Evolutionary conservation across 1,140 invertebrate genomes (phyloP), one percentile per base, ranked within the genome.

Genomic region (Triops cancriformis): DNA sequence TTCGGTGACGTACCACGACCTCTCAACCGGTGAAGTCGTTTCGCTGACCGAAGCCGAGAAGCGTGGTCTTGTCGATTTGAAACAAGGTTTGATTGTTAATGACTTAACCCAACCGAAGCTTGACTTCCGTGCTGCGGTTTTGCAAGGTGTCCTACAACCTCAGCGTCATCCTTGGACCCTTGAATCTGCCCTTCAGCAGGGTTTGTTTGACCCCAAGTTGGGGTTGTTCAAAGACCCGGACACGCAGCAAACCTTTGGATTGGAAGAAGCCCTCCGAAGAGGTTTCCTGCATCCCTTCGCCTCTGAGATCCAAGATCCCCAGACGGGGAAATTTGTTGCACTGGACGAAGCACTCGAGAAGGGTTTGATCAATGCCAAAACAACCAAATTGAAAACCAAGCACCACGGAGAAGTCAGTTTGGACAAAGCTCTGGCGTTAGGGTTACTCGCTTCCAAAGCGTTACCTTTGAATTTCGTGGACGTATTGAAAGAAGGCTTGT

Each of bases 201-300:
- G 89, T 74, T 85, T 92, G 42, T 94, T 94, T 82, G 89, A 93
- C 82, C 85, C 89, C 0, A 87, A 89, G 80, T 87, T 88, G 26
- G 92, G 92, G 23, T 90, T 88, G 82, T 90, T 95, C 51, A 88
- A 86, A 80, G 93, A 95, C 84, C 87, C 87, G 0, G 85, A 91
- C 37, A 91, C 89, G 5, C 89, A 90, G 80, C 89, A 92, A 83
- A 84, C 87, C 73, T 87, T 94, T 7, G 87, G 89, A 80, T 84
- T 96, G 23, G 86, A 90, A 80, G 92, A 94, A 82, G 91, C 92
- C 14, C 89, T 96, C 64, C 88, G 90, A 81, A 88, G 91, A 82
- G 90, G 91, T 79, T 89, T 97, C 75, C 88, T 96, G 37, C 92
- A 96, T 85, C 88, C 91, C 2, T 91, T 91, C 79, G 92, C 93